A percentile compares a stretch with the other conserved stretches of the same genome.
Conservation (phyloP, 1,140 invertebrate genomes). For the Lineus longissimus region DNA sequence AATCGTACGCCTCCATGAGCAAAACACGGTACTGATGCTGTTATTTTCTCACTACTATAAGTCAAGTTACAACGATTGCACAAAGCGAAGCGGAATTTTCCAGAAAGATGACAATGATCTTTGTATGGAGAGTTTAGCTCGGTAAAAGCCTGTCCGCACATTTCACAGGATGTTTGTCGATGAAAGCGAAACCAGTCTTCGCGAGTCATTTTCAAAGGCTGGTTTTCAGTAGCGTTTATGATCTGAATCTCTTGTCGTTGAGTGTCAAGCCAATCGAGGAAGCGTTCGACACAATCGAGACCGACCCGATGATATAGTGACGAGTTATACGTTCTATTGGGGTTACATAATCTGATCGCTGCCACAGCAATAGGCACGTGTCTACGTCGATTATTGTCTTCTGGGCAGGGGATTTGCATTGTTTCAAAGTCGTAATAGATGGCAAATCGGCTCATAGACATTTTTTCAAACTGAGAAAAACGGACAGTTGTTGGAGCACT, state of each 20-base stretch:
- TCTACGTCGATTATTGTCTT: too few species aligned
- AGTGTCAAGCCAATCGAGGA: background rate
- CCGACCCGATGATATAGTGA: background rate
- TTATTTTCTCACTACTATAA: background rate
- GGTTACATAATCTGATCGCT: background rate
- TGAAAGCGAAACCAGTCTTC: background rate
- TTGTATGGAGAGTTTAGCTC: background rate
- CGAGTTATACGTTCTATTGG: background rate
- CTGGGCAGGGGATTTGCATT: too few species aligned
- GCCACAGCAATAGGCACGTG: background rate
- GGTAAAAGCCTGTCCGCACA: background rate
- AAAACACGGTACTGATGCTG: background rate
- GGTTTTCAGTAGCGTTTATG: background rate
- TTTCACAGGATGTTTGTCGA: background rate
- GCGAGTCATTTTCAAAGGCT: background rate
- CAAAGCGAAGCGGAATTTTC: background rate
- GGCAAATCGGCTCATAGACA: too few species aligned
- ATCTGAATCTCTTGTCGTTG: background rate
- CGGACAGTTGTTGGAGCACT: too few species aligned
- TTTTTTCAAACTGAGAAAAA: too few species aligned
- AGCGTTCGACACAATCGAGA: background rate
- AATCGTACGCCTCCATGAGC: background rate
- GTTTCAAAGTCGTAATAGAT: too few species aligned
- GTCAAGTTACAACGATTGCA: background rate
- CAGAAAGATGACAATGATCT: background rate